Conservation (phyloP, 1,140 invertebrate species). For the Alviniconcha marisindica region DNA sequence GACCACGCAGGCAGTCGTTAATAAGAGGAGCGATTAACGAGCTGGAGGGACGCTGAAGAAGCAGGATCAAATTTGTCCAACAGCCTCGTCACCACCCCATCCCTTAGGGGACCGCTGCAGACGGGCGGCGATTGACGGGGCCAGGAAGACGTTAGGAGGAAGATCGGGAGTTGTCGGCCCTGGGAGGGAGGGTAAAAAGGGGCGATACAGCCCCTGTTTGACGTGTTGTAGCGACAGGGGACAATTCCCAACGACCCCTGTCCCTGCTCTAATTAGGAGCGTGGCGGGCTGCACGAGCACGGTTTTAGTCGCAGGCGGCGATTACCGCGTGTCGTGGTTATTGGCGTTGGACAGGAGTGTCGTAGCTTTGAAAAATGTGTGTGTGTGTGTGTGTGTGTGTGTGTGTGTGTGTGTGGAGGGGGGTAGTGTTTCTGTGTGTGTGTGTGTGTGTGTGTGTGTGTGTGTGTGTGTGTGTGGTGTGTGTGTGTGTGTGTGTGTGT, state of each 20-base stretch:
- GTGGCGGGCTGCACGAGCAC: not conserved
- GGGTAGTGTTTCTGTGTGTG: too few relatives aligned
- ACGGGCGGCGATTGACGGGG: not conserved
- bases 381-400: too few relatives aligned
- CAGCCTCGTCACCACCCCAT: not conserved
- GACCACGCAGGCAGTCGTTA: not conserved
- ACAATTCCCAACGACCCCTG: too few relatives aligned
- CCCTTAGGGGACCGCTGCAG: not conserved
- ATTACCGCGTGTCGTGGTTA: not conserved
- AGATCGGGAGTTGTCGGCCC: not conserved
- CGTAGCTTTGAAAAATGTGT: too few relatives aligned
- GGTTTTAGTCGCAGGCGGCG: not conserved
- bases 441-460: too few relatives aligned
- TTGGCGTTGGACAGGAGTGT: not conserved
- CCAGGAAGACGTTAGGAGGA: not conserved
- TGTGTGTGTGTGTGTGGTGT: too few relatives aligned
- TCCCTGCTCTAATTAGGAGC: too few relatives aligned
- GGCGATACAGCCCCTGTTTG: too few relatives aligned
- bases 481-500: too few relatives aligned
- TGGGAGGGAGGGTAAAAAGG: not conserved
- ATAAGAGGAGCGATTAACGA: conserved; percentile 9
- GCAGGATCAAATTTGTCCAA: not conserved
- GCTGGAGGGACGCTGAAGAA: not conserved
- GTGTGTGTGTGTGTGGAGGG: too few relatives aligned
- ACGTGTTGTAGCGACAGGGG: too few relatives aligned